Percentiles rank a stretch among this genome's conserved stretches.
phyloP scores from a whole-genome alignment of 2,113 vertebrate genomes.

The Cyanistes caeruleus region DNA sequence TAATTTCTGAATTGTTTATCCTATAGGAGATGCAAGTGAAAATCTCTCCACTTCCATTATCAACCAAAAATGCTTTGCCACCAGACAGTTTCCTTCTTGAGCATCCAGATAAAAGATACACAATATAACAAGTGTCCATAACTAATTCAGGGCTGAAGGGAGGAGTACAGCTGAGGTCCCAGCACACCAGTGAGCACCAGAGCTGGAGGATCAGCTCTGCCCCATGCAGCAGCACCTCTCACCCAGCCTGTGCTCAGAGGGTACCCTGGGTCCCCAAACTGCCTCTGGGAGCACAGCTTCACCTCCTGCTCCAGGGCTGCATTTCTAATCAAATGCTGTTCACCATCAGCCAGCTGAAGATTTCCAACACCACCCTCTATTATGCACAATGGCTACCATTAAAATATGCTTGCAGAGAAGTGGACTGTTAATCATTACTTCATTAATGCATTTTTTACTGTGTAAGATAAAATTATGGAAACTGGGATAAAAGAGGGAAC shows the following conservation, averaged over 20 bases:
- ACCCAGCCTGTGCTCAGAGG: background rate
- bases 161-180: background rate
- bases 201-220: background rate
- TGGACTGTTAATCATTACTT: background rate
- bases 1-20: background rate
- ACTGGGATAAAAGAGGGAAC: background rate
- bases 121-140: background rate
- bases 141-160: background rate
- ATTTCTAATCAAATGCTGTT: background rate
- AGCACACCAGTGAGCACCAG: background rate
- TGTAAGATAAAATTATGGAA: background rate
- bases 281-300: background rate
- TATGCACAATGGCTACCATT: background rate
- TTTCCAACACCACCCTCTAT: background rate
- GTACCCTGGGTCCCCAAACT: background rate
- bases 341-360: background rate
- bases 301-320: background rate
- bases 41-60: background rate
- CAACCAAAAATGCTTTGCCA: background rate
- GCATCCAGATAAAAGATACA: background rate
- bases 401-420: background rate
- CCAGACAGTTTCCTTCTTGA: background rate
- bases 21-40: background rate
- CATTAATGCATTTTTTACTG: background rate
- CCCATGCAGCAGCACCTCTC: background rate